Conservation (phyloP, 2,797 vertebrate genomes). For the Falco rusticolus region DNA sequence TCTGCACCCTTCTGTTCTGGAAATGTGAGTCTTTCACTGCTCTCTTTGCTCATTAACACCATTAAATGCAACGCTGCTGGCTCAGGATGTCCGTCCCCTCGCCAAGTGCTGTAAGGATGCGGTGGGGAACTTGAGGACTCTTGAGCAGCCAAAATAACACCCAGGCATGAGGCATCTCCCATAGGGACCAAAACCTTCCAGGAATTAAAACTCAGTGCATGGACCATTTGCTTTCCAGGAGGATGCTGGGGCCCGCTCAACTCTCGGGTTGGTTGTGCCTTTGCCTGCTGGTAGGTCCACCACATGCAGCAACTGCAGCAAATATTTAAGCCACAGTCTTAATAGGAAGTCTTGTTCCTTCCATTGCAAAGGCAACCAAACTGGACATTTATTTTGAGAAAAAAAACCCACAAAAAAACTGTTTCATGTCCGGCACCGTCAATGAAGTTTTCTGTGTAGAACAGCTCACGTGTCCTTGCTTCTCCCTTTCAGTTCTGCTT, state of each 20-base stretch:
- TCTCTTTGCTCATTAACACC: background rate
- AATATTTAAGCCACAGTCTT: background rate
- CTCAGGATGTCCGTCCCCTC: background rate
- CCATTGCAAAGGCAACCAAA: background rate
- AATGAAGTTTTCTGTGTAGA: background rate
- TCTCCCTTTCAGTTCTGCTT: constrained; percentile 53
- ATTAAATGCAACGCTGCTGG: background rate
- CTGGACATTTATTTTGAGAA: background rate
- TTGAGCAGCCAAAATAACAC: background rate
- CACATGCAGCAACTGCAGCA: background rate
- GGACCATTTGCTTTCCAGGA: background rate
- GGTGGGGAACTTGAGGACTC: background rate
- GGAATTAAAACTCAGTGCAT: background rate
- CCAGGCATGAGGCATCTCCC: background rate
- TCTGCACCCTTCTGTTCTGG: background rate
- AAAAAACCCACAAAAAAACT: accelerated
- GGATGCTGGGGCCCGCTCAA: accelerated
- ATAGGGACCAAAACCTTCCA: background rate
- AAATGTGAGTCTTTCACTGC: background rate
- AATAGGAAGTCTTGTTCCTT: background rate
- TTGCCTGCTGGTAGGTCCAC: background rate
- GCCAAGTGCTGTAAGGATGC: background rate
- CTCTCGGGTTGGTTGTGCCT: background rate
- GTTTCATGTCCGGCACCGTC: background rate
- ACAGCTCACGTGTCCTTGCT: background rate